phyloP scores from a whole-genome alignment of 2,113 vertebrate genomes.

The Tetrao urogallus region DNA sequence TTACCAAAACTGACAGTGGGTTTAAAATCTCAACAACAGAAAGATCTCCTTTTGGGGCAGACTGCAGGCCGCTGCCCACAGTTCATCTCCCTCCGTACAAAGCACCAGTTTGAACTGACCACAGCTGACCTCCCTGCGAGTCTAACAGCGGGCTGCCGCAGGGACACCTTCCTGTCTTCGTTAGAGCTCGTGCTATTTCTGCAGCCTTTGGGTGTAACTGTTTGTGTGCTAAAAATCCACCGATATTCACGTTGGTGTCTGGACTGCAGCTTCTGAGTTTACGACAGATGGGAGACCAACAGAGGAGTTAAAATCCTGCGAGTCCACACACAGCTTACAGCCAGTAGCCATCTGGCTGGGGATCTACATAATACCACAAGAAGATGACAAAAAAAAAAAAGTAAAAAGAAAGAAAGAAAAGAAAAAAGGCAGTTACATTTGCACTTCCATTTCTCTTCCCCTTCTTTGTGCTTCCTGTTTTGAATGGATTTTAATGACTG shows the following conservation, averaged over 20 bases:
- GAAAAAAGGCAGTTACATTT: background rate
- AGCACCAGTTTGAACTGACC: background rate
- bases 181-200: background rate
- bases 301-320: conserved; percentile 67
- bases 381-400: background rate
- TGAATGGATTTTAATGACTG: background rate
- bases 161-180: background rate
- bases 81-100: background rate
- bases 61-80: background rate
- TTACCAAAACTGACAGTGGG: background rate
- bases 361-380: conserved; percentile 49
- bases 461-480: conserved; percentile 17
- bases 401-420: background rate
- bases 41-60: background rate
- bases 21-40: background rate
- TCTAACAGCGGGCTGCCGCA: background rate
- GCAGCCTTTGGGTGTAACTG: background rate
- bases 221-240: conserved; percentile 5
- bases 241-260: conserved; percentile 16
- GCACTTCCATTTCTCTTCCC: conserved; percentile 4
- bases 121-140: background rate
- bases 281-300: conserved; percentile 66
- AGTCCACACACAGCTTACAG: conserved; percentile 61
- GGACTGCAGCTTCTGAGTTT: conserved; percentile 34
- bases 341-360: conserved; percentile 66